A percentile compares a stretch with the other conserved stretches of the same genome.
phyloP scores from a whole-genome alignment of 2,113 vertebrate genomes.

The Panthera tigris region DNA sequence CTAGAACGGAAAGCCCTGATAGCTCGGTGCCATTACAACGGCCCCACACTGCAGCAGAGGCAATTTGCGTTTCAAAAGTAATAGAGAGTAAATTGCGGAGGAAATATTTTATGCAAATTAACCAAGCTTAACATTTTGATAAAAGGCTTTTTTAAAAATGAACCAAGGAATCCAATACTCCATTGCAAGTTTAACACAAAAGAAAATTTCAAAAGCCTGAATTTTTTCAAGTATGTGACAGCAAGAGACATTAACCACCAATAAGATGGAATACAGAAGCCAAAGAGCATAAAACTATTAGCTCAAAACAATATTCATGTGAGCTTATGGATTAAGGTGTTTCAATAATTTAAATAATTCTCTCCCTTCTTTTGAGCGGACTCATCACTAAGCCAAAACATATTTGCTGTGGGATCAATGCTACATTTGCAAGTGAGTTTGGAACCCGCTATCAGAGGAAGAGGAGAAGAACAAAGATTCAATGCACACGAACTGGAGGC shows the following conservation, averaged over 20 bases:
- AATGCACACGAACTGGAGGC: not conserved
- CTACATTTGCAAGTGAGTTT: slow-evolving; percentile 71
- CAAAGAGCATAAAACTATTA: slow-evolving; percentile 56
- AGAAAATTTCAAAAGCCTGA: slow-evolving; percentile 66
- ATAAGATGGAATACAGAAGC: slow-evolving; percentile 30
- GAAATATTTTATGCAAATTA: slow-evolving; percentile 81
- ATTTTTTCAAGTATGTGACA: slow-evolving; percentile 61
- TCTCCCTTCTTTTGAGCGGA: slow-evolving; percentile 58
- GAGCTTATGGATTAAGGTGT: slow-evolving; percentile 70
- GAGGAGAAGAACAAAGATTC: not conserved
- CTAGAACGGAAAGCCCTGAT: slow-evolving; percentile 74
- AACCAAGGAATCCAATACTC: slow-evolving; percentile 69
- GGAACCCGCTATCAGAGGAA: slow-evolving; percentile 56
- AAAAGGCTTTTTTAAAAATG: slow-evolving; percentile 64
- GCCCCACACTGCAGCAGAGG: slow-evolving; percentile 63
- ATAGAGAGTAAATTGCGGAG: slow-evolving; percentile 73
- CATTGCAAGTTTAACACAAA: slow-evolving; percentile 69
- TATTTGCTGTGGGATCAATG: slow-evolving; percentile 69
- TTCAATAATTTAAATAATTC: slow-evolving; percentile 75
- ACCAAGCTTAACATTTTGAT: slow-evolving; percentile 77
- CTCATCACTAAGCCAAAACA: slow-evolving; percentile 66
- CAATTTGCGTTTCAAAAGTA: slow-evolving; percentile 81
- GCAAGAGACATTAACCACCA: slow-evolving; percentile 58
- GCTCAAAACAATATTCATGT: slow-evolving; percentile 70
- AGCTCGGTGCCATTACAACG: slow-evolving; percentile 75